Percentiles rank a stretch among this genome's conserved stretches.
phyloP scores from a whole-genome alignment of 2,797 vertebrate species.

The Syncerus caffer region DNA sequence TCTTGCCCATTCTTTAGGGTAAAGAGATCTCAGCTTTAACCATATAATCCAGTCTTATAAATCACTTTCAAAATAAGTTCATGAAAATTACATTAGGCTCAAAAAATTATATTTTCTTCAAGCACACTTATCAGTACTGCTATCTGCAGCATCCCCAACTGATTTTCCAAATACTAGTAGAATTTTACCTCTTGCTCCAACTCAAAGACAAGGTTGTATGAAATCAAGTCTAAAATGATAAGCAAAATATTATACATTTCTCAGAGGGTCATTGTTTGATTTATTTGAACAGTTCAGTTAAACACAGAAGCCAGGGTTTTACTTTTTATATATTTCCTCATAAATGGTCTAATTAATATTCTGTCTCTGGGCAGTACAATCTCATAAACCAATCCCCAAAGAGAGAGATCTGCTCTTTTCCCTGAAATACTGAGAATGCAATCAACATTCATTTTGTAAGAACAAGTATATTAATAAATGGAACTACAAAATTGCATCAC shows the following conservation, averaged over 20 bases:
- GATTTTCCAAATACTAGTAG: neutral
- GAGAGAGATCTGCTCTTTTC: conserved; percentile 42
- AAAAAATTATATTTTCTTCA: neutral
- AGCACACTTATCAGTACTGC: neutral
- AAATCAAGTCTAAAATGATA: conserved; percentile 34
- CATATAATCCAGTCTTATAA: conserved; percentile 3
- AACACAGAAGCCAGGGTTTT: conserved; percentile 50
- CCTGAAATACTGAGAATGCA: conserved; percentile 26
- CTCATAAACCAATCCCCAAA: conserved; percentile 58
- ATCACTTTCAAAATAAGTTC: conserved; percentile 39
- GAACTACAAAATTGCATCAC: conserved; percentile 20
- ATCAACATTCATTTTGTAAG: conserved; percentile 52
- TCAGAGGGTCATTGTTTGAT: conserved; percentile 29
- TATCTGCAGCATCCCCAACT: neutral
- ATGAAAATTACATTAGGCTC: neutral
- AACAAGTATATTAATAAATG: conserved; percentile 47
- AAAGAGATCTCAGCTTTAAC: conserved; percentile 16
- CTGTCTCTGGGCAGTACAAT: conserved; percentile 40
- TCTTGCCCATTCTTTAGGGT: neutral
- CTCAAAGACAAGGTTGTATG: neutral
- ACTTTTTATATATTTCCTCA: conserved; percentile 41
- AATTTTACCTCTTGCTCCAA: neutral
- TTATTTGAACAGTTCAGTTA: conserved; percentile 30
- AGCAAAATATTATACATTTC: conserved; percentile 38
- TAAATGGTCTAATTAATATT: conserved; percentile 63